phyloP scores from a whole-genome alignment of 2,113 vertebrate genomes.

The Mola mola region DNA sequence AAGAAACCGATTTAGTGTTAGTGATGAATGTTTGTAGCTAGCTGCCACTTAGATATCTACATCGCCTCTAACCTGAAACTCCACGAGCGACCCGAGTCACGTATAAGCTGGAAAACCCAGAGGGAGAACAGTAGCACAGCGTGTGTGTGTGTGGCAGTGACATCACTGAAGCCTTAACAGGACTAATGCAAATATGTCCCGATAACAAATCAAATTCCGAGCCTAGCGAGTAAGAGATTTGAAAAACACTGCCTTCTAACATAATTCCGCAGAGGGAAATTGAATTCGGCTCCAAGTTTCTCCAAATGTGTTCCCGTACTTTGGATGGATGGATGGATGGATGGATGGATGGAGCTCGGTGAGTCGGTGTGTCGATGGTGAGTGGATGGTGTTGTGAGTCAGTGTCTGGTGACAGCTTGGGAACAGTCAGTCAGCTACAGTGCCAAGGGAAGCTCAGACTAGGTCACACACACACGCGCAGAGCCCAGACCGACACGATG shows the following conservation, averaged over 20 bases:
- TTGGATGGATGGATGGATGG: conserved; percentile 50
- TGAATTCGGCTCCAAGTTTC: conserved; percentile 28
- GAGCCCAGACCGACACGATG: conserved; percentile 42
- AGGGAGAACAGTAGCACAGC: too few species aligned
- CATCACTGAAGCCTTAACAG: too few species aligned
- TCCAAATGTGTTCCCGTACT: conserved; percentile 37
- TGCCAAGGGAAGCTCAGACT: conserved; percentile 50
- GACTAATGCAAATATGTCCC: conserved; percentile 49
- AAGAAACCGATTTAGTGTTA: too few species aligned
- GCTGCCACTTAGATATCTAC: too few species aligned
- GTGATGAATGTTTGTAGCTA: too few species aligned
- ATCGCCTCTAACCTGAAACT: too few species aligned
- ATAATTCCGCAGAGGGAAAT: conserved; percentile 17
- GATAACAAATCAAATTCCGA: conserved; percentile 38
- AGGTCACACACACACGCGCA: conserved; percentile 37
- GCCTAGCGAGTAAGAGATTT: conserved; percentile 17
- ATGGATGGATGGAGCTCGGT: conserved; percentile 25
- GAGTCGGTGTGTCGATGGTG: conserved; percentile 55
- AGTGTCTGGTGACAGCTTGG: conserved; percentile 72
- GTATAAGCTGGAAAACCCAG: too few species aligned
- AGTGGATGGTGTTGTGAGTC: conserved; percentile 60
- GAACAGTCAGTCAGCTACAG: conserved; percentile 62
- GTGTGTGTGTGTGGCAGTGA: too few species aligned
- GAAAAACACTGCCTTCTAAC: conserved; percentile 31
- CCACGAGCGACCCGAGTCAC: too few species aligned